Evolutionary conservation across 53 echinoderm and acorn worm genomes (phyloP).

Genomic region (Mesocentrotus franciscanus): DNA sequence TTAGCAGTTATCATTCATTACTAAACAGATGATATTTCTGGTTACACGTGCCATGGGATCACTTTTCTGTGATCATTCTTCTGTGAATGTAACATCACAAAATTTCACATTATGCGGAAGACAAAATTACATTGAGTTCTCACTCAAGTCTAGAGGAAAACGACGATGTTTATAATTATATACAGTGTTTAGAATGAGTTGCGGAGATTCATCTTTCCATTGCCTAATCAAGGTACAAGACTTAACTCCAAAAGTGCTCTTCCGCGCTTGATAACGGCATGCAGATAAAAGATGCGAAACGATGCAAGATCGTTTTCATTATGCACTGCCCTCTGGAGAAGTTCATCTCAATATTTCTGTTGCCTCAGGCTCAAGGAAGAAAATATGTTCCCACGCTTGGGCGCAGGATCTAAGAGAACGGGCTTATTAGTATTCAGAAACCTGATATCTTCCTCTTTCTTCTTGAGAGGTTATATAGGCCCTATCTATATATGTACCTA

Average conservation of each 20-base stretch:
- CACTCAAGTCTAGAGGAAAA: not conserved
- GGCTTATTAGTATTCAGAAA: not conserved
- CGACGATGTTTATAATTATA: too few relatives aligned
- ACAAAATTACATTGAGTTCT: not conserved
- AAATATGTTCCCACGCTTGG: not conserved
- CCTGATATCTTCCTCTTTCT: not conserved
- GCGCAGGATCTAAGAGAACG: not conserved
- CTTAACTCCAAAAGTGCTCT: not conserved
- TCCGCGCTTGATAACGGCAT: not conserved
- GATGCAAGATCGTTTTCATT: not conserved
- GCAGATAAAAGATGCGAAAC: conserved; percentile 2
- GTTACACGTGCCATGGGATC: too few relatives aligned
- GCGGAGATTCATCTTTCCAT: not conserved
- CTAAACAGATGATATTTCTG: too few relatives aligned
- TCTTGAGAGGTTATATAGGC: not conserved
- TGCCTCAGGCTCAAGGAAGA: not conserved
- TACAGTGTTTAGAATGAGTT: not conserved
- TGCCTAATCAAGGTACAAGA: too few relatives aligned
- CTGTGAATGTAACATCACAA: too few relatives aligned
- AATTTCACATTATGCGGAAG: too few relatives aligned
- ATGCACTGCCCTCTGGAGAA: not conserved
- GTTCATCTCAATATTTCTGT: conserved; percentile 30
- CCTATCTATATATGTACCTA: not conserved
- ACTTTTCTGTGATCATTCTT: too few relatives aligned
- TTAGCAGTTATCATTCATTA: too few relatives aligned